A percentile compares a stretch with the other conserved stretches of the same genome.
Conservation (phyloP, 2,797 vertebrate species). For the Oryzias sinensis region DNA sequence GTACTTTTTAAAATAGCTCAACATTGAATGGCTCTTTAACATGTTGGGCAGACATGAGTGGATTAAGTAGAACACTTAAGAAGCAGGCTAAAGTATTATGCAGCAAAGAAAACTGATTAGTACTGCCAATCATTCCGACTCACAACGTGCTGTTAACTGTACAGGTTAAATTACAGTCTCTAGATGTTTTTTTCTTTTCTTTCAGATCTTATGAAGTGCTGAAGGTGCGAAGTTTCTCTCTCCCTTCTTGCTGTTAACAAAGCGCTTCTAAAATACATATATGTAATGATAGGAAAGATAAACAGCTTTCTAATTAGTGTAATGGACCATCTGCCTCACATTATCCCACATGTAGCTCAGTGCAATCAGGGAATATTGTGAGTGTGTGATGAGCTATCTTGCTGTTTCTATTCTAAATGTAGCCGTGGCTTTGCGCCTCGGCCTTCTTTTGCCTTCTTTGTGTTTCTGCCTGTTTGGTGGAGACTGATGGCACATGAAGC, state of each 20-base stretch:
- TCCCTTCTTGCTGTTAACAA: constrained; percentile 27
- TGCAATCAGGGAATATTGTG: constrained; percentile 45
- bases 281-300: constrained; percentile 45
- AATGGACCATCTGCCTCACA: constrained; percentile 63
- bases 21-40: too few species aligned
- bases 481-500: constrained; percentile 43
- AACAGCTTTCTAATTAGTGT: constrained; percentile 70
- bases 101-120: constrained; percentile 30
- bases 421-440: constrained; percentile 24
- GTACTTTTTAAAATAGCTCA: too few species aligned
- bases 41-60: not conserved
- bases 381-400: constrained; percentile 19
- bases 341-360: constrained; percentile 49
- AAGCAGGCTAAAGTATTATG: constrained; percentile 5
- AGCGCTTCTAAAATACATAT: constrained; percentile 34
- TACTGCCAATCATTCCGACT: constrained; percentile 11
- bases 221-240: constrained; percentile 19
- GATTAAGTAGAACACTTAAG: constrained; percentile 17
- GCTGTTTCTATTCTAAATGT: constrained; percentile 29
- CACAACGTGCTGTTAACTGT: constrained; percentile 14
- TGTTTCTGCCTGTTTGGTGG: constrained; percentile 27
- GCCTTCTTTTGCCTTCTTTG: constrained; percentile 17
- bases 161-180: constrained; percentile 4
- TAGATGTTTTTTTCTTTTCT: constrained; percentile 12
- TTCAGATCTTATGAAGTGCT: constrained; percentile 28